phyloP scores from a whole-genome alignment of 2,888 invertebrate species.

The Drosophila peninsularis region DNA sequence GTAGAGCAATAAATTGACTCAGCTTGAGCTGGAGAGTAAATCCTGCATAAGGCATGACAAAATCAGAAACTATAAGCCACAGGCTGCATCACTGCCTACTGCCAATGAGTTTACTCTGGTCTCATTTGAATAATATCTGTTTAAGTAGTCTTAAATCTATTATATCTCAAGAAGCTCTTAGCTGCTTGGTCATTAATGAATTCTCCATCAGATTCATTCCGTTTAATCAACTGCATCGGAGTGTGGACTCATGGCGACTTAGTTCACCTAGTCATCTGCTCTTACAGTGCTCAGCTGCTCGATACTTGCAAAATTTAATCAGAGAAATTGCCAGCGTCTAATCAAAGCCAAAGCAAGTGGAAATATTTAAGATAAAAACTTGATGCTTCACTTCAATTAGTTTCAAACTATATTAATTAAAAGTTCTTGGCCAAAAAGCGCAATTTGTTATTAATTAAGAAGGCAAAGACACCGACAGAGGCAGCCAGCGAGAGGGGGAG shows the following conservation, averaged over 20 bases:
- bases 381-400: slow-evolving; percentile 17
- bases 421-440: slow-evolving; percentile 11
- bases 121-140: too few relatives aligned
- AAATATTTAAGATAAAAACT: slow-evolving; percentile 8
- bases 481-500: not conserved
- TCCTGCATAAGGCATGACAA: not conserved
- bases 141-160: not conserved
- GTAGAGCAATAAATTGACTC: not conserved
- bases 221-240: too few relatives aligned
- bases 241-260: too few relatives aligned
- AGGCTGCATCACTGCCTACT: not conserved
- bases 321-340: not conserved
- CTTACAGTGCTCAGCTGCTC: not conserved
- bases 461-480: not conserved
- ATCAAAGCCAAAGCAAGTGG: not conserved
- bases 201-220: not conserved
- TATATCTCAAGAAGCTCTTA: not conserved
- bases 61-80: too few relatives aligned
- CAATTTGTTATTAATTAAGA: slow-evolving; percentile 34
- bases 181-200: not conserved
- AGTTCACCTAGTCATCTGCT: too few relatives aligned
- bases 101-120: too few relatives aligned
- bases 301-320: not conserved
- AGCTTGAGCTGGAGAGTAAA: not conserved
- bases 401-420: slow-evolving; percentile 15